A percentile compares a stretch with the other conserved stretches of the same genome.
phyloP scores from a whole-genome alignment of 2,113 vertebrate species.

The Andinoacara biseriatus region DNA sequence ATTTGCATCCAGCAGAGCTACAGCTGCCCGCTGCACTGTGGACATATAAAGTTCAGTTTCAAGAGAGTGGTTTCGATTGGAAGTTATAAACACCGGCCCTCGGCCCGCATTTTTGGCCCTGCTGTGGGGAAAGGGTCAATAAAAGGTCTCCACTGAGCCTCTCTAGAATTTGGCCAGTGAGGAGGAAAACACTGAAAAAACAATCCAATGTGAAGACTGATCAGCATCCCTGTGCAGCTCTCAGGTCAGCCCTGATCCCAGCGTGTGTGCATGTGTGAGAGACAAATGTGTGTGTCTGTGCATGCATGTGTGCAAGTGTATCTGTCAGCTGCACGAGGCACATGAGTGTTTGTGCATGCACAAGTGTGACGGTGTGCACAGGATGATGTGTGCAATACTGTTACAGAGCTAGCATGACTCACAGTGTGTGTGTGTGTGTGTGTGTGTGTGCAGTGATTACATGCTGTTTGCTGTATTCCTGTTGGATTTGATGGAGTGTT shows the following conservation, averaged over 20 bases:
- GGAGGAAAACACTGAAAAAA: conserved; percentile 10
- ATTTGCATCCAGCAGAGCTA: conserved; percentile 18
- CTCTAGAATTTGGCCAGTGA: conserved; percentile 17
- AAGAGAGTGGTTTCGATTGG: conserved; percentile 20
- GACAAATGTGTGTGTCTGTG: background rate
- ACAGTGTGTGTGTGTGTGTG: rapidly evolving
- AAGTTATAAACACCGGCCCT: conserved; percentile 36
- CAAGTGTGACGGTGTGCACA: background rate
- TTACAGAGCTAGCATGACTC: background rate
- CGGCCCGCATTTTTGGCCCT: conserved; percentile 55
- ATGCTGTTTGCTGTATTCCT: conserved; percentile 16
- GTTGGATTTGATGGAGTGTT: background rate
- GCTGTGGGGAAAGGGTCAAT: conserved; percentile 42
- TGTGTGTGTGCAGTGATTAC: background rate
- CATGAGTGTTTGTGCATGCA: background rate
- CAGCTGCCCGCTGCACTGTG: background rate
- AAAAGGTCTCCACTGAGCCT: conserved; percentile 20
- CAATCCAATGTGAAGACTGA: conserved; percentile 33
- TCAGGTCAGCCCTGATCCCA: conserved; percentile 70
- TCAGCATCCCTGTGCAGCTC: conserved; percentile 46
- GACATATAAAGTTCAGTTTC: background rate
- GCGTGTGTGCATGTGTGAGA: conserved; percentile 41
- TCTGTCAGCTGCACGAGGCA: background rate
- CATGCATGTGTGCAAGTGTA: conserved; percentile 33
- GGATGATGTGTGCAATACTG: background rate